phyloP scores from a whole-genome alignment of 2,888 invertebrate species.

The Liposcelis brunnea region DNA sequence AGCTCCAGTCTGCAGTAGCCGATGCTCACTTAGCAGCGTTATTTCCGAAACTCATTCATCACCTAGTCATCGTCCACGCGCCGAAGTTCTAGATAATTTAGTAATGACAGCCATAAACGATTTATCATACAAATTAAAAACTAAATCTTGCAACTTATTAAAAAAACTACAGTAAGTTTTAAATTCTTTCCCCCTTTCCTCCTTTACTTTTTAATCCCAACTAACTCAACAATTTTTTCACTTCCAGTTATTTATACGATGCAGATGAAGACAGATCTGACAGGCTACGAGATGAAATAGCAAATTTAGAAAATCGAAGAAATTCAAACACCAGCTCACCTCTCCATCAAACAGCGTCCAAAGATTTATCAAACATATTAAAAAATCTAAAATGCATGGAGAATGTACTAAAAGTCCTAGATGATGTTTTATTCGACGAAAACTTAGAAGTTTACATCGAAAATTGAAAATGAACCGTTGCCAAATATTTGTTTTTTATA shows the following conservation, averaged over 20 bases:
- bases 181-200: not conserved
- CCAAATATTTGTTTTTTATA: too few relatives aligned
- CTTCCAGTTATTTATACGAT: not conserved
- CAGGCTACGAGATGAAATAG: conserved; percentile 2
- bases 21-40: conserved; percentile 1
- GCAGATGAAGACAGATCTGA: not conserved
- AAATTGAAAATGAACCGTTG: too few relatives aligned
- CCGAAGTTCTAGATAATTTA: conserved; percentile 15
- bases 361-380: conserved; percentile 17
- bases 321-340: conserved; percentile 12
- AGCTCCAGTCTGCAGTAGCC: not conserved
- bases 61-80: conserved; percentile 3
- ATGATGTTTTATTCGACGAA: conserved; percentile 19
- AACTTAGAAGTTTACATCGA: conserved; percentile 1
- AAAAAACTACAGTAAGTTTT: conserved; percentile 17
- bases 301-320: not conserved
- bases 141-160: conserved; percentile 16
- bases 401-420: conserved; percentile 17
- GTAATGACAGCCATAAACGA: conserved; percentile 17
- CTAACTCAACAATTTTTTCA: too few relatives aligned
- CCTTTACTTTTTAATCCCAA: conserved; percentile 16
- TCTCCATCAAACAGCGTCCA: conserved; percentile 16
- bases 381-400: conserved; percentile 18
- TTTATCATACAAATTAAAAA: conserved; percentile 16
- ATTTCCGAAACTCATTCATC: conserved; percentile 5